These are phyloP conservation scores for Dinothrombium tinctorium DNA, from an alignment of 1,140 invertebrate genomes.

Conservation along the genomic window DNA sequence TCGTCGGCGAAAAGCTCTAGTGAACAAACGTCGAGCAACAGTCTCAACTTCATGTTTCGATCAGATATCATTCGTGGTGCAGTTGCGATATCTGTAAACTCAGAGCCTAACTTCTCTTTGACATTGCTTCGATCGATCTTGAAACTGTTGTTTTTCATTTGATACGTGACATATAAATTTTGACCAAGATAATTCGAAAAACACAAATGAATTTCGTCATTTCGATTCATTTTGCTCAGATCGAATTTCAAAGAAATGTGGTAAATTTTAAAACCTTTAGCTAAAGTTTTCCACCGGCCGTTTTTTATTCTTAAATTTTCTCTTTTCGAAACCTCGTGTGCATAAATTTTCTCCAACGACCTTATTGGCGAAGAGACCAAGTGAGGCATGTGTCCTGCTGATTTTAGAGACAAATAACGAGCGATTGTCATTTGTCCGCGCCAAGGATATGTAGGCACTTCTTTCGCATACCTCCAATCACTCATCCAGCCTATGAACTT, in stretches of 20 bases:
- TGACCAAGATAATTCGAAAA: no score
- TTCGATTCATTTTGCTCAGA: neutral
- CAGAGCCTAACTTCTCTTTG: neutral
- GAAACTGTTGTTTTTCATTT: neutral
- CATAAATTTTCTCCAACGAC: no score
- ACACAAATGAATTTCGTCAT: neutral
- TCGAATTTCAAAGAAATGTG: neutral
- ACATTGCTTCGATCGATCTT: neutral
- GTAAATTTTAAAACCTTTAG: no score
- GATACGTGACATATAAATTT: no score
- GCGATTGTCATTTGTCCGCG: conserved; percentile 6
- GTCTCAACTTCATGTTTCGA: neutral
- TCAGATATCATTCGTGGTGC: neutral
- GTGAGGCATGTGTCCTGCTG: neutral
- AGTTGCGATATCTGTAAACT: neutral
- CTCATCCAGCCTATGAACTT: conserved; percentile 7
- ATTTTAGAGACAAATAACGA: neutral
- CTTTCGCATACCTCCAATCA: conserved; percentile 2
- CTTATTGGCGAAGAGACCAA: neutral
- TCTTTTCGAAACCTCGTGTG: neutral
- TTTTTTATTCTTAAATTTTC: neutral
- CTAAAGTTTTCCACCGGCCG: no score
- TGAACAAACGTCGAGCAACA: neutral
- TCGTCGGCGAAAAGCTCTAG: conserved; percentile 5
- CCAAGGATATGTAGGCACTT: conserved; percentile 4